phyloP scores from a whole-genome alignment of 2,797 vertebrate genomes.

The Tenualosa ilisha region DNA sequence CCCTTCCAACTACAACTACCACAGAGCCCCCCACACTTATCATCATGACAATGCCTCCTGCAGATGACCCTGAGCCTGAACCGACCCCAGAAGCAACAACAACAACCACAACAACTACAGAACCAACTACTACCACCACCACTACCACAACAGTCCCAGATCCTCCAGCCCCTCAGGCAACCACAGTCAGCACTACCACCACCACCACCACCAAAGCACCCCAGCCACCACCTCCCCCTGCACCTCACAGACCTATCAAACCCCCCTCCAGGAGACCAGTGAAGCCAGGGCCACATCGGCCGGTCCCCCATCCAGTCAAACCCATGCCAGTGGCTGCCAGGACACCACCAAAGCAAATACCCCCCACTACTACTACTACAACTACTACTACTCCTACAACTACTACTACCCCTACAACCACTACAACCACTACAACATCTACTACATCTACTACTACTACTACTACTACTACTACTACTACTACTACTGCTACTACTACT shows the following conservation, averaged over 20 bases:
- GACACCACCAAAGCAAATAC: background rate
- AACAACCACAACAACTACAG: background rate
- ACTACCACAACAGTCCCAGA: conserved; percentile 11
- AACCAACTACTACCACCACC: conserved; percentile 31
- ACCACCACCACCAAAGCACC: conserved; percentile 31
- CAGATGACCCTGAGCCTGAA: background rate
- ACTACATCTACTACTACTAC: conserved; percentile 26
- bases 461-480: background rate
- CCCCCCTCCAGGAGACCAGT: conserved; percentile 13
- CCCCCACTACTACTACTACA: background rate
- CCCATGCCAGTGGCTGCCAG: background rate
- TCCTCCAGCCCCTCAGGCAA: background rate
- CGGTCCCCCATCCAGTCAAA: background rate
- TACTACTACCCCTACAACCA: background rate
- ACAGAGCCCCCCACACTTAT: background rate
- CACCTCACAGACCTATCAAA: conserved; percentile 22
- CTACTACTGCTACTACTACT: conserved; percentile 30
- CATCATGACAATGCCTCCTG: background rate
- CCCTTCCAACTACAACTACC: conserved; percentile 21
- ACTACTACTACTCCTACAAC: background rate
- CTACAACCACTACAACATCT: fast-evolving
- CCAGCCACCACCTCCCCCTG: background rate
- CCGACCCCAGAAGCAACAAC: background rate
- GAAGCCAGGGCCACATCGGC: background rate
- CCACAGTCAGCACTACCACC: conserved; percentile 23